phyloP scores from a whole-genome alignment of 2,797 vertebrate genomes.

The Poecilia picta region DNA sequence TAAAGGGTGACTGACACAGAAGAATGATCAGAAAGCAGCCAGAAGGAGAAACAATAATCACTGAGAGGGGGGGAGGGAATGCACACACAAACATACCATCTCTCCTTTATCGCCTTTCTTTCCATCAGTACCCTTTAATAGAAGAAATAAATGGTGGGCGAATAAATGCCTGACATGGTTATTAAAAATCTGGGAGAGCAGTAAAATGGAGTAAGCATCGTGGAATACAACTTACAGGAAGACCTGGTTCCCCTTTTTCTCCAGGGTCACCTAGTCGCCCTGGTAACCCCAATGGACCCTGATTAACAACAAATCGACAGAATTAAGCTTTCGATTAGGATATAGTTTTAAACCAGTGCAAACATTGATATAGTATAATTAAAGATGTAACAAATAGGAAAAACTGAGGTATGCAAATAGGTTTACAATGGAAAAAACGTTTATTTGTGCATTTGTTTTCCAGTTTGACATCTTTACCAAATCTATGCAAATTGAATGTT shows the following conservation, averaged over 20 bases:
- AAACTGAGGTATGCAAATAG: neutral
- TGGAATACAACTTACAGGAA: conserved; percentile 59
- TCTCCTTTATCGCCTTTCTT: conserved; percentile 86
- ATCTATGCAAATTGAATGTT: neutral
- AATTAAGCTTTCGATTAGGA: neutral
- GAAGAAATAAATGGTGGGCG: conserved; percentile 9
- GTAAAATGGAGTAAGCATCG: neutral
- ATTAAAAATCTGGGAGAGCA: neutral
- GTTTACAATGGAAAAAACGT: neutral
- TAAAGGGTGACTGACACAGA: conserved; percentile 39
- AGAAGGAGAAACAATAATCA: conserved; percentile 27
- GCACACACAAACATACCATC: conserved; percentile 74
- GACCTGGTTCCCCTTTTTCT: conserved; percentile 82
- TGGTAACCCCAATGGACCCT: conserved; percentile 87
- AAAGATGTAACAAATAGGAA: neutral
- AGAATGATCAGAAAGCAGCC: conserved; percentile 32
- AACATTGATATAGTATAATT: neutral
- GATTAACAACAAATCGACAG: conserved; percentile 16
- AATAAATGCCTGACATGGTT: neutral
- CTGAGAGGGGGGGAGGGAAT: conserved; percentile 1
- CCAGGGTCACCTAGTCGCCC: conserved; percentile 85
- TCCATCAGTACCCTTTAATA: conserved; percentile 79
- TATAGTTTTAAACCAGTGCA: neutral
- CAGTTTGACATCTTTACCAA: neutral
- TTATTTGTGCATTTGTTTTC: neutral